Evolutionary conservation across 2,888 invertebrate species (phyloP), one percentile per base, ranked within the genome.

Genomic region (Neoscelio sp.): DNA sequence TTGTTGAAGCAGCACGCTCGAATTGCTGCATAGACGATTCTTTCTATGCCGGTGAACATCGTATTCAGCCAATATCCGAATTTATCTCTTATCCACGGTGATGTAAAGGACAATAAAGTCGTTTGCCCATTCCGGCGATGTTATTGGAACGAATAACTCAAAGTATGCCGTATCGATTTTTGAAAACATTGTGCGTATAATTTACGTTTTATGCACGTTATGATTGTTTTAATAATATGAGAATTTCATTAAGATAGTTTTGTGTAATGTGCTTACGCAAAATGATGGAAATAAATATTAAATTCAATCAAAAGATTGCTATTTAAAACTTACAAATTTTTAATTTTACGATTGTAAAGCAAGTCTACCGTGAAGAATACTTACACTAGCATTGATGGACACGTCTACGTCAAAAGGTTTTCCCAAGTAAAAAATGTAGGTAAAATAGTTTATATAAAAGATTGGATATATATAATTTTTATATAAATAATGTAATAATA

Each of bases 1-100:
- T 26, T 58, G 60, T 62, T 54, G 71, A 54, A 71, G 10, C 23
- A 48, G 48, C 40, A 42, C 26, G 50, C 30, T 23, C 48, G 48
- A 75, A 42, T 75, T 50, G 67, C 60, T 18, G 60, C 30, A 30
- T 20, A 74, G 30, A 33, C 67, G 30, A 58, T 65, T 75, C 58
- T 60, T 65, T 60, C 38, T 58, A 15, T 50, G 20, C 35, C 40
- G 30, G 26, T 28, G 62, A 52, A 48, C 62, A 30, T 42, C 35
- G 62, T 23, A 15, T 35, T 50, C 60, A 52, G 75, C 40, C 75
- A 58, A 67, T 68, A 75, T 67, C 60, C 28, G 46, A 52, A 68
- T 67, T 67, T 68, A 52, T 62, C 52, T 60, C 44, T 52, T 68
- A 58, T 75, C 33, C 38, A 10, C 26, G 26, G 28, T 48, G 38